Base-by-base conservation (phyloP, 2,888 invertebrate species). In the Acrocera orbiculus region DNA sequence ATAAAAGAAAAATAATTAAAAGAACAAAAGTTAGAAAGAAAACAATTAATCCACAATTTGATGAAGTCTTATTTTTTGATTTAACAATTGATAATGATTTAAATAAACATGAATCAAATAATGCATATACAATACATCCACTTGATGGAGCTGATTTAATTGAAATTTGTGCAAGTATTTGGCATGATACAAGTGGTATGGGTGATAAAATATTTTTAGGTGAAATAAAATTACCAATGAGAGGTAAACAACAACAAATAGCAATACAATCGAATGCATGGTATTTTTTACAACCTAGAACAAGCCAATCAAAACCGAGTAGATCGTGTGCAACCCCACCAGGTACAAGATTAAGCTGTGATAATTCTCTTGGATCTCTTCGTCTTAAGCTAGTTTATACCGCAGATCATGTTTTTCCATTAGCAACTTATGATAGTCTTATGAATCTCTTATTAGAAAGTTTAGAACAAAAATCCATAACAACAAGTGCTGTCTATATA, bases 21-120 rank as follows among this genome's bases (percentile, higher is more conserved):
- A 71, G 81, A 52, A 87, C 89, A 22, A 83, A 82, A 61, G 76
- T 80, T 40, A 76, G 75, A 56, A 89, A 86, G 66, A 90, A 89
- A 68, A 89, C 87, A 33, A 77, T 80, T 42, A 79, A 79, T 54
- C 89, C 90, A 10, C 76, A 78, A 53, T 90, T 82, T 59, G 83
- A 87, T 52, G 89, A 90, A 63, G 73, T 75, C 42, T 81, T 89
- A 61, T 70, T 74, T 52, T 89, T 89, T 59, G 70, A 71, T 62
- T 63, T 70, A 52, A 65, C 65, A 38, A 64, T 69, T 52, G 70
- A 70, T 44, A 63, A 66, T 39, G 70, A 70, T 43, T n/a, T n/a
- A n/a, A 58, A 62, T 14, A 64, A 39, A 24, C 43, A 43, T 17
- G 46, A 46, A 17, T 53, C 53, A 29, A 57, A 57, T 44, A 61